Base-by-base conservation (phyloP, 2,113 vertebrate species). In the Eubucco bourcierii region DNA sequence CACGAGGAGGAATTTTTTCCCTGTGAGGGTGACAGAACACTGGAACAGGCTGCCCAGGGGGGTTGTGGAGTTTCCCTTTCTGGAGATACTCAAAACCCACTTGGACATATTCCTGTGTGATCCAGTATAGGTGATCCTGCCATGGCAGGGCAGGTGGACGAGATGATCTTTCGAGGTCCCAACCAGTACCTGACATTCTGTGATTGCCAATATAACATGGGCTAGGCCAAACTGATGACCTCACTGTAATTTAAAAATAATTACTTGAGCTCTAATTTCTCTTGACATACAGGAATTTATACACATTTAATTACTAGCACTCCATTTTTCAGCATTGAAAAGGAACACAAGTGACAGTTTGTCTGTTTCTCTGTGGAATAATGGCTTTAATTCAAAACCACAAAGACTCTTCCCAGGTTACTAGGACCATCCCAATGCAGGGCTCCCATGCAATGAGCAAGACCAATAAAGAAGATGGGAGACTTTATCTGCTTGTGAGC, bases 181-280 rank as follows among this genome's bases (percentile, higher is more conserved):
- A 15, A 15, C 41, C 41, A 41, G 12, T 14, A 5, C 41, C 41
- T 41, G 15, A 41, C 41, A 41, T 41, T 41, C 41, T 41, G 41
- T 41, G 41, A 85, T 73, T 67, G 33, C 34, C 68, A 65, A 76
- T 11, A 76, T 16, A 76, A 73, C 41, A 37, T 2, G 5, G 47
- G 47, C 56, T 84, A 92, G 84, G 56, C 56, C 89, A 93, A 93
- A 84, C 60, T 44, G 60, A 87, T 90, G 89, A 92, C 47, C 47
- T 95, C 94, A 89, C 15, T 60, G 34, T n/a, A 64, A 87, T 65
- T 92, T 89, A 64, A 84, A 92, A 86, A 90, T 66, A 91, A 3
- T 63, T 63, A 41, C 23, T 77, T 6, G 25, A 90, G 65, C 29
- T 87, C 63, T 71, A 67, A 85, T 74, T 85, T 15, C 37, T 80